Base-by-base conservation (phyloP, 2,113 vertebrate species). In the Glaucidium brasilianum region DNA sequence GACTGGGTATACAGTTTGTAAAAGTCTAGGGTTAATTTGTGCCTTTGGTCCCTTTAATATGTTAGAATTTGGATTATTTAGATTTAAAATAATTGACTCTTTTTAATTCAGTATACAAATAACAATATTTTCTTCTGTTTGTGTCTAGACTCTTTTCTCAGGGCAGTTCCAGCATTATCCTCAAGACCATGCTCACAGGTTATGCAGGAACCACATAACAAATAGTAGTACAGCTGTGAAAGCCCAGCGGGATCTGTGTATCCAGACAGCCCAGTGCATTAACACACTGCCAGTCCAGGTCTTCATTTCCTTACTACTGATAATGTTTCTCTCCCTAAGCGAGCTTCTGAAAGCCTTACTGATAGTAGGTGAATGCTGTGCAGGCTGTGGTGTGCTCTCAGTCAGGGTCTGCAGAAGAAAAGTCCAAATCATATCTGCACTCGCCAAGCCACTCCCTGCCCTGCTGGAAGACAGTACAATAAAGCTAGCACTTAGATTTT, bases 301-400 rank as follows among this genome's bases (percentile, higher is more conserved):
- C 71, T 85, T 49, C 63, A 45, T 93, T 91, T 94, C 64, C 47
- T 67, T 73, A 32, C 75, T 41, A 17, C 34, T 2, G 6, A 41
- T 87, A 75, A 60, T 60, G 18, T 75, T 45, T 76, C 26, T 76
- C 5, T 90, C 21, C 16, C 19, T 67, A 63, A 34, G 26, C 2
- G 21, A 59, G 26, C 34, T 71, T 71, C 69, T 85, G 45, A 83
- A 39, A 85, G 32, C 45, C 59, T 92, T 52, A 22, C 45, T 74
- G 26, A n/a, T 45, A 73, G 67, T 53, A 56, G 29, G 41, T 14
- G 79, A 45, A 53, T 59, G 58, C 6, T 9, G 30, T 0, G 0
- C 11, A 27, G 37, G 11, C n/a, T 53, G 49, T 15, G 47, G 4
- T 12, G 11, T 62, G 25, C 37, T 84, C 30, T 83, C 26, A 74